Evolutionary conservation across 2,888 invertebrate species (phyloP).

Genomic region (Drosophila buzzatii): DNA sequence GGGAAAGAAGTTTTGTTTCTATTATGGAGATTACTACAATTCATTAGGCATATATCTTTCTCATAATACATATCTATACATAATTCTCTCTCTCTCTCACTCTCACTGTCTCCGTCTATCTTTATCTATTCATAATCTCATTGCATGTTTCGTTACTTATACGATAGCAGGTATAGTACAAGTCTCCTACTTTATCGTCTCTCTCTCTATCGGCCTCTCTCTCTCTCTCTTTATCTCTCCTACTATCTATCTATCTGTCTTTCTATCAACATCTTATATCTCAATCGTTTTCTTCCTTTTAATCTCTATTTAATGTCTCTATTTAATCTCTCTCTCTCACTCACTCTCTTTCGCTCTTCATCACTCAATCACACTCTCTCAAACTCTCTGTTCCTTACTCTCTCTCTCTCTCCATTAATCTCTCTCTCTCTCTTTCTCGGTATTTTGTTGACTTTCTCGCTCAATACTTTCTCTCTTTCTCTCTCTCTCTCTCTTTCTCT

Average conservation of each 20-base stretch:
- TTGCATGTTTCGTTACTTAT: too few species aligned
- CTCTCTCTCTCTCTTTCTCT: background rate
- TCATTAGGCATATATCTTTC: background rate
- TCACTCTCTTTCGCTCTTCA: background rate
- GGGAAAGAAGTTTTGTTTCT: background rate
- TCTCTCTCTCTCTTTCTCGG: background rate
- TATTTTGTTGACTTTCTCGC: background rate
- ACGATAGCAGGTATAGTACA: too few species aligned
- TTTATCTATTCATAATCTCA: too few species aligned
- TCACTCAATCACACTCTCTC: background rate
- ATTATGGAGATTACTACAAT: background rate
- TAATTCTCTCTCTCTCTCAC: background rate
- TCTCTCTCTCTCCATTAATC: background rate
- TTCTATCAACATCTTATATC: background rate
- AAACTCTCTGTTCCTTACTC: too few species aligned
- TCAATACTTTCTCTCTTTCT: background rate
- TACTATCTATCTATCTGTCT: background rate
- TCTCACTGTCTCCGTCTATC: too few species aligned
- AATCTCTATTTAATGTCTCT: background rate
- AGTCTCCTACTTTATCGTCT: too few species aligned
- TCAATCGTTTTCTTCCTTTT: background rate
- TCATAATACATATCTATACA: background rate
- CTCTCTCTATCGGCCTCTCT: too few species aligned
- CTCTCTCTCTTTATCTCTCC: too few species aligned
- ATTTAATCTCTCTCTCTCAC: background rate